Percentiles rank a stretch among this genome's conserved stretches.
phyloP scores from a whole-genome alignment of 2,113 vertebrate genomes.

The Paraplagusia blochii region DNA sequence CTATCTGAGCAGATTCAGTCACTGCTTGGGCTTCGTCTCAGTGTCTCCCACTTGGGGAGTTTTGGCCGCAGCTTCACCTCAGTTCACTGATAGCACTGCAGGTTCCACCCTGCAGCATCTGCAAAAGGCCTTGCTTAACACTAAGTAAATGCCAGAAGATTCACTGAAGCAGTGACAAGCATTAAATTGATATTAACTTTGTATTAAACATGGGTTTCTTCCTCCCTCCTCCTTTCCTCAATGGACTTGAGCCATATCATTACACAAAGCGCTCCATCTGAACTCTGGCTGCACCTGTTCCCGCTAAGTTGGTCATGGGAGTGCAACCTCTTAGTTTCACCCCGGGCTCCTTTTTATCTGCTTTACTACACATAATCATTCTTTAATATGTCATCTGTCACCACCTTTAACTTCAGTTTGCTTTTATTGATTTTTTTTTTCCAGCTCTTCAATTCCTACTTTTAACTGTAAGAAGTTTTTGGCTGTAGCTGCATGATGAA shows the following conservation, averaged over 20 bases:
- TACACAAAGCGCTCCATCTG: constrained; percentile 72
- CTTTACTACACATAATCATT: constrained; percentile 40
- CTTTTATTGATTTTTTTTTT: constrained; percentile 18
- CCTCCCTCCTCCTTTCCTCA: constrained; percentile 59
- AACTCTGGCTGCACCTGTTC: constrained; percentile 77
- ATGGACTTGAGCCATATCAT: constrained; percentile 63
- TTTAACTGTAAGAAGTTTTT: not conserved
- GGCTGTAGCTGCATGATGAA: constrained; percentile 14
- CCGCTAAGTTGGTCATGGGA: constrained; percentile 56
- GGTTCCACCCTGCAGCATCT: constrained; percentile 59
- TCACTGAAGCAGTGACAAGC: constrained; percentile 76
- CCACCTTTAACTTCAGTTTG: constrained; percentile 27
- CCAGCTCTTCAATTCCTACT: constrained; percentile 3
- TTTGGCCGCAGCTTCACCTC: constrained; percentile 68
- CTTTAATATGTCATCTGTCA: constrained; percentile 37
- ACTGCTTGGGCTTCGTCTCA: constrained; percentile 37
- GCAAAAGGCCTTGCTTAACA: constrained; percentile 43
- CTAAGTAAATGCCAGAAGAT: constrained; percentile 64
- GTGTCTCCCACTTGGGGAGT: constrained; percentile 55
- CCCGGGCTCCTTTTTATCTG: constrained; percentile 42
- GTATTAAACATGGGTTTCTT: constrained; percentile 75
- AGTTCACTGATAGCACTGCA: constrained; percentile 22
- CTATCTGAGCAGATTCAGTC: constrained; percentile 49
- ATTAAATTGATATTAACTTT: constrained; percentile 85
- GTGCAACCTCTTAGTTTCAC: constrained; percentile 65